Percentiles rank a stretch among this genome's conserved stretches.
Conservation (phyloP, 2,797 vertebrate genomes). For the Heterohyrax brucei region DNA sequence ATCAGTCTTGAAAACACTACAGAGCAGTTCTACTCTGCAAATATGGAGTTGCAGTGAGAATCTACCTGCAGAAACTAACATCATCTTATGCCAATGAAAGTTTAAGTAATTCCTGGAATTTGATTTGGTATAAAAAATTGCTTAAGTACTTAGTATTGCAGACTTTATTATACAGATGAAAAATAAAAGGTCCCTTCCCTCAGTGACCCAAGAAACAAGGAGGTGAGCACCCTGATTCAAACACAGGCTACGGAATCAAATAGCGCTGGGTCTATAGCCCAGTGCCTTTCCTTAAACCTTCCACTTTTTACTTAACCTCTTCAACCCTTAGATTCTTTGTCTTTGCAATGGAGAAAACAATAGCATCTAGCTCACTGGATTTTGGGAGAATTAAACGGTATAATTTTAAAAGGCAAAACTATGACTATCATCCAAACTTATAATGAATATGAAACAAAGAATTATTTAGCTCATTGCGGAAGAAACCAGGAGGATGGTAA, state of each 20-base stretch:
- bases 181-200: background rate
- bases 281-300: background rate
- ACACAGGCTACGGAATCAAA: background rate
- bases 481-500: background rate
- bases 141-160: background rate
- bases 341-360: background rate
- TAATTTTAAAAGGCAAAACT: background rate
- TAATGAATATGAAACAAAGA: background rate
- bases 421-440: background rate
- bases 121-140: background rate
- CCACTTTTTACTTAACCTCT: background rate
- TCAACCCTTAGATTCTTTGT: background rate
- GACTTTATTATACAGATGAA: background rate
- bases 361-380: background rate
- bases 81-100: background rate
- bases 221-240: background rate
- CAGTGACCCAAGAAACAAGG: background rate
- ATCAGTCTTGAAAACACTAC: background rate
- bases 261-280: background rate
- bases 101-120: constrained; percentile 34
- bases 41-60: background rate
- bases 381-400: background rate
- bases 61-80: background rate
- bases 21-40: background rate
- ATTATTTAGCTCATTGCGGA: background rate